Base-by-base conservation (phyloP, 1,140 invertebrate genomes). In the Luehdorfia chinensis region DNA sequence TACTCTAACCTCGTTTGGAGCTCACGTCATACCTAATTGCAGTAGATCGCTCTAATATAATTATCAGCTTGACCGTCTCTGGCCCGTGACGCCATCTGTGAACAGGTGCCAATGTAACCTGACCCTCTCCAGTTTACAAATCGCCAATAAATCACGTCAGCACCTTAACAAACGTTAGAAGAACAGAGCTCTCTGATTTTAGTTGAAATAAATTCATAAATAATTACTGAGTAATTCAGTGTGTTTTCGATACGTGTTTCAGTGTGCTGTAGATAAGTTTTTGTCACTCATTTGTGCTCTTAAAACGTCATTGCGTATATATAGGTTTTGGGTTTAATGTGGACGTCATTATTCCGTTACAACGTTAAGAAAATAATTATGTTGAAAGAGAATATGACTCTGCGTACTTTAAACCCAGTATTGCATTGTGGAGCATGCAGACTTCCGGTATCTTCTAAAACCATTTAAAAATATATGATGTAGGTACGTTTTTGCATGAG, bases 21-120 rank as follows among this genome's bases (percentile, higher is more conserved):
- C 55, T 67, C 63, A 66, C 73, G 73, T 76, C 68, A 76, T 74
- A 50, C 37, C 61, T 74, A 76, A 76, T 76, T 74, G 70, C 64
- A 55, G 66, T 56, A 66, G 63, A 73, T 73, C 68, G 65, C 57
- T 54, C 33, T 55, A 52, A 62, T 64, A 66, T 54, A 64, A n/a
- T 65, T 62, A 60, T 62, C 60, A 52, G 55, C 44, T 52, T 67
- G 66, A 70, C 61, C 59, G 55, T 50, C 18, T 50, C 46, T 62
- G 59, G 34, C 63, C 63, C 66, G 58, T 72, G 66, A 69, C 59
- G 60, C 39, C 56, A 71, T 68, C 57, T 57, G 47, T 61, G 4
- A 46, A 46, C 39, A 27, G 54, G 60, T 47, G 59, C 62, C 66
- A 73, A 36, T 48, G 44, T 59, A 61, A 50, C 55, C 30, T 59